Percentiles rank a stretch among this genome's conserved stretches.
Evolutionary conservation across 2,888 invertebrate genomes (phyloP).

Genomic region (Caenorhabditis sp.): DNA sequence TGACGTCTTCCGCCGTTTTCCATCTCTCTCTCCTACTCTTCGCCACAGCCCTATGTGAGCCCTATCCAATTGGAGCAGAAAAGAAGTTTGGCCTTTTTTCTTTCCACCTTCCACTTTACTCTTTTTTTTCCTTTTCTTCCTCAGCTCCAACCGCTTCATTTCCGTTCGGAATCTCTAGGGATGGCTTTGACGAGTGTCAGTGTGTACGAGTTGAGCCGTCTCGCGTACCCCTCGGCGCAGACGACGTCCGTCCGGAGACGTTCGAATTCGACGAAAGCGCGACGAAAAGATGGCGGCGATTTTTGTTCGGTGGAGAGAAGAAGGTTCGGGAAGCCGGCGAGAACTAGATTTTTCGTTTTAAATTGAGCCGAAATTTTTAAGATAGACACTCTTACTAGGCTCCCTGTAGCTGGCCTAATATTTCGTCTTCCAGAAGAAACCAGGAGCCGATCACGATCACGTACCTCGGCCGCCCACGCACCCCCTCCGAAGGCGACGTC

Average conservation of each 20-base stretch:
- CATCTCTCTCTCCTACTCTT: conserved; percentile 1
- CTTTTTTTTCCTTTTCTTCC: neutral
- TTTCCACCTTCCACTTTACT: no score
- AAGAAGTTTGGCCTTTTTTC: conserved; percentile 3
- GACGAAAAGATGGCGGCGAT: conserved; percentile 1
- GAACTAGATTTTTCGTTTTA: neutral
- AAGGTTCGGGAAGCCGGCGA: neutral
- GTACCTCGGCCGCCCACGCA: conserved; percentile 49
- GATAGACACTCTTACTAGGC: no score
- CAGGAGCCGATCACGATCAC: conserved; percentile 48
- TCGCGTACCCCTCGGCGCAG: conserved; percentile 3
- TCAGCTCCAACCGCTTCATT: neutral
- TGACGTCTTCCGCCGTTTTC: conserved; percentile 36
- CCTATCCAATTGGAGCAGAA: no score
- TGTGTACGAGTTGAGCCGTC: conserved; percentile 37
- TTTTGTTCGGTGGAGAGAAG: neutral
- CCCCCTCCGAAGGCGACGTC: conserved; percentile 40
- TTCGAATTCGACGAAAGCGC: conserved; percentile 49
- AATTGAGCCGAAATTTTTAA: no score
- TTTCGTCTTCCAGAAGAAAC: conserved; percentile 38
- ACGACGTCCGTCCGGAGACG: conserved; percentile 8
- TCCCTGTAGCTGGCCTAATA: no score
- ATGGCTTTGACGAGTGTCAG: conserved; percentile 43
- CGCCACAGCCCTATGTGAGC: no score
- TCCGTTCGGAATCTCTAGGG: neutral